Percentiles rank a stretch among this genome's conserved stretches.
Evolutionary conservation across 2,113 vertebrate species (phyloP).

Genomic region (Mola mola): DNA sequence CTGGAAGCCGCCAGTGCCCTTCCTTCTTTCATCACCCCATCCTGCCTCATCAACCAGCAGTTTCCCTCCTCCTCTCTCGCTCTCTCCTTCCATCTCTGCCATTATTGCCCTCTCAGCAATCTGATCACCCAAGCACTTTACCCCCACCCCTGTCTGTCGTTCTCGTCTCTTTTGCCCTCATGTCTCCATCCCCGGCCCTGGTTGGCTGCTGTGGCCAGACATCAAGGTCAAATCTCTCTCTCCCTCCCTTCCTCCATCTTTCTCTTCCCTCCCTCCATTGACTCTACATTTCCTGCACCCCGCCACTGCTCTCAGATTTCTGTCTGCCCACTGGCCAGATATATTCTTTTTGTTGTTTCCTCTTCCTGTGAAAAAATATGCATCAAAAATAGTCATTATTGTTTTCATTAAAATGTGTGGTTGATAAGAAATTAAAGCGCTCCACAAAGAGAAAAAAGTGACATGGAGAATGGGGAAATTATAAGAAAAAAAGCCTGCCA

Average conservation of each 20-base stretch:
- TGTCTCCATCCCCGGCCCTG: slow-evolving; percentile 63
- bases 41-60: slow-evolving; percentile 38
- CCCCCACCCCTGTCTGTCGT: slow-evolving; percentile 23
- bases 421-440: background rate
- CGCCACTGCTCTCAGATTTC: slow-evolving; percentile 62
- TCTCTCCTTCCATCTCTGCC: slow-evolving; percentile 33
- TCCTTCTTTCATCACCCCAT: slow-evolving; percentile 52
- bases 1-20: slow-evolving; percentile 43
- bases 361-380: too few relatives aligned
- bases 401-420: background rate
- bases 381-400: slow-evolving; percentile 24
- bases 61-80: slow-evolving; percentile 1
- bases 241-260: slow-evolving; percentile 33
- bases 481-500: background rate
- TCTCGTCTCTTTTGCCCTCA: slow-evolving; percentile 47
- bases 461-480: background rate
- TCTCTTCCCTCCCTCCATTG: slow-evolving; percentile 52
- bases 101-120: slow-evolving; percentile 68
- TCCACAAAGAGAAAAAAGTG: background rate
- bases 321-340: slow-evolving; percentile 47
- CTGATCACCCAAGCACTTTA: slow-evolving; percentile 68
- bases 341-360: slow-evolving; percentile 49
- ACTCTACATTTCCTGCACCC: slow-evolving; percentile 71
- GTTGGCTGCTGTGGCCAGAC: slow-evolving; percentile 72
- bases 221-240: slow-evolving; percentile 79